These are phyloP conservation scores for Volucella inanis DNA, from an alignment of 2,888 invertebrate genomes.

Conservation along the genomic window DNA sequence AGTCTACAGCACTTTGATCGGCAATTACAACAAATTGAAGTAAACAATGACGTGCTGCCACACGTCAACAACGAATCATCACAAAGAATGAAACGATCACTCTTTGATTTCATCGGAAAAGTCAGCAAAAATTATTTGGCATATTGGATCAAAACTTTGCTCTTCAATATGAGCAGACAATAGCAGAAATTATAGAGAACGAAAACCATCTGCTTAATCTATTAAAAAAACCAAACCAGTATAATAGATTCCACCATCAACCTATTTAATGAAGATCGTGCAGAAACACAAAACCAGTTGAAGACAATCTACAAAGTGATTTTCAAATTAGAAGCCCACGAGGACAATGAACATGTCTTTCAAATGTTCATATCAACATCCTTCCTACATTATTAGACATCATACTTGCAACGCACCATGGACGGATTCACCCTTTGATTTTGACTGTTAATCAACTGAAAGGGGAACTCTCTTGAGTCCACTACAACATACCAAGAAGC, in stretches of 20 bases:
- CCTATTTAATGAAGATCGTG: too few species aligned
- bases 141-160: conserved; percentile 13
- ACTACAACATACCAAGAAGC: conserved; percentile 10
- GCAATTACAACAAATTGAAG: too few species aligned
- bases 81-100: too few species aligned
- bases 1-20: too few species aligned
- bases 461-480: conserved; percentile 3
- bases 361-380: background rate
- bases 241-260: too few species aligned
- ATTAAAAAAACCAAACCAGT: too few species aligned
- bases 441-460: conserved; percentile 14
- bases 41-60: too few species aligned
- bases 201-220: background rate
- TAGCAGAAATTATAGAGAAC: conserved; percentile 6
- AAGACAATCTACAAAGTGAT: background rate
- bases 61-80: too few species aligned
- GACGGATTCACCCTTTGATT: background rate
- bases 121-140: too few species aligned
- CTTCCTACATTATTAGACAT: background rate
- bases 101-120: too few species aligned
- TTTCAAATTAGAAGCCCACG: background rate
- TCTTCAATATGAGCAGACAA: conserved; percentile 12
- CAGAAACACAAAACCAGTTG: too few species aligned
- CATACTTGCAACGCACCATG: background rate
- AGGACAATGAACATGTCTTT: background rate